Evolutionary conservation across 2,113 vertebrate species (phyloP), one percentile per base, ranked within the genome.

Genomic region (Callipepla californica): DNA sequence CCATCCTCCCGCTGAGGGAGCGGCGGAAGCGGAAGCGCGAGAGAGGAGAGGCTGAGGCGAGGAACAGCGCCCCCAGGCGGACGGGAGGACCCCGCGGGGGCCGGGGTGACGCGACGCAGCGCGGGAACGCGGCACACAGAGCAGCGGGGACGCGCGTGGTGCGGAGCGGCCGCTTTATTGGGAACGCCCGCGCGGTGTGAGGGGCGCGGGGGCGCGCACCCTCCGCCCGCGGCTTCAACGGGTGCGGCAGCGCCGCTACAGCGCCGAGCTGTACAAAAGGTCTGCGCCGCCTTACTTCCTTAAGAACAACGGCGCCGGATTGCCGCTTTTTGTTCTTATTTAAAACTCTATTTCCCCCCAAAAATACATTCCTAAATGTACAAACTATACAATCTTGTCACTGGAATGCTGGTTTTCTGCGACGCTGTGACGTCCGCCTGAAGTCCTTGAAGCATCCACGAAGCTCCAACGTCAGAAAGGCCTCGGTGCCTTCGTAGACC

Each of bases 291-390:
- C 89, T 94, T 95, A 94, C 95, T 97, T 36, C 36, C 7, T 36
- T 94, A 97, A 97, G 97, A 97, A 96, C 79, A 97, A 97, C 97
- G 98, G 97, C 94, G 95, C 93, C 93, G 80, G 90, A 90, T 14
- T 14, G 94, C 96, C 97, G 97, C 81, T 65, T 96, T 96, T 96
- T 95, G 96, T 97, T 98, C 97, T 94, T 94, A 96, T 98, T 97
- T 97, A 97, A 97, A 97, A 97, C 95, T 97, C 96, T 98, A 96
- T 97, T 97, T 97, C 97, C 95, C 95, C 36, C 36, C 96, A 97
- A 98, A 98, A 98, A 98, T 98, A 98, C 97, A 97, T 97, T 97
- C 97, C 97, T 98, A 98, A 98, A 98, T 98, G 98, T 98, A 98
- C 98, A 98, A 98, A 98, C 98, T 98, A 98, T 98, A 98, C 98